These are phyloP conservation scores for Periplaneta americana DNA, from an alignment of 1,140 invertebrate genomes.

Conservation along the genomic window DNA sequence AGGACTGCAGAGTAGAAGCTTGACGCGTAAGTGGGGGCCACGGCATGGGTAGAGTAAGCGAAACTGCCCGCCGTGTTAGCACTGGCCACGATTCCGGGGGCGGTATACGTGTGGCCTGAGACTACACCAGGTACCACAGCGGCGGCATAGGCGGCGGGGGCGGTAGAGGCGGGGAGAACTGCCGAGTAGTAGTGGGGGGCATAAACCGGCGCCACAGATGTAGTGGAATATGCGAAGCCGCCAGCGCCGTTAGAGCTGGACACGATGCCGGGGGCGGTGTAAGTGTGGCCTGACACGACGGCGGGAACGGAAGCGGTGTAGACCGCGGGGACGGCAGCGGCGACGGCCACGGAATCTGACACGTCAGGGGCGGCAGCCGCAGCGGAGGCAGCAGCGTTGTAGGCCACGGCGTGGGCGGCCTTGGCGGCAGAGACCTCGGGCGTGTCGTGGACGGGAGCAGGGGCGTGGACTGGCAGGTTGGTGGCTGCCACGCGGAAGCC, in stretches of 20 bases:
- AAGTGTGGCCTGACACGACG: too few relatives aligned
- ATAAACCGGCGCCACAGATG: slow-evolving; percentile 54
- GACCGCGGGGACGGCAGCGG: too few relatives aligned
- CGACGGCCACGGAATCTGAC: not conserved
- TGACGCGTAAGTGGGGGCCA: slow-evolving; percentile 54
- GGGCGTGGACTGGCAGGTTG: too few relatives aligned
- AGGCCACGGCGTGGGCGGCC: slow-evolving; percentile 41
- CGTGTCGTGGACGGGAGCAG: too few relatives aligned
- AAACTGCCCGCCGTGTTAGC: too few relatives aligned
- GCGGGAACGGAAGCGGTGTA: too few relatives aligned
- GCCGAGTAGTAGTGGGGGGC: slow-evolving; percentile 62
- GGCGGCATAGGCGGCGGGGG: slow-evolving; percentile 62
- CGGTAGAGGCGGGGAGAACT: slow-evolving; percentile 56
- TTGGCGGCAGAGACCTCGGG: slow-evolving; percentile 7
- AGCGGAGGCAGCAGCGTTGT: slow-evolving; percentile 28
- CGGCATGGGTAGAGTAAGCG: slow-evolving; percentile 53
- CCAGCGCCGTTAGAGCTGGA: slow-evolving; percentile 31
- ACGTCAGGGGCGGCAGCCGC: slow-evolving; percentile 14
- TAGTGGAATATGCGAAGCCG: slow-evolving; percentile 57
- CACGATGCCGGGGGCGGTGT: slow-evolving; percentile 19
- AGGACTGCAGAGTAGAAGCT: slow-evolving; percentile 23
- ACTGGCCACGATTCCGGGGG: slow-evolving; percentile 39
- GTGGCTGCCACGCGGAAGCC: too few relatives aligned
- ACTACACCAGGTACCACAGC: slow-evolving; percentile 60
- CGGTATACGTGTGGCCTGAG: slow-evolving; percentile 49